Percentiles rank a stretch among this genome's conserved stretches.
These are phyloP conservation scores for Pediacus dermestoides DNA, from an alignment of 2,888 invertebrate genomes.

Conservation along the genomic window DNA sequence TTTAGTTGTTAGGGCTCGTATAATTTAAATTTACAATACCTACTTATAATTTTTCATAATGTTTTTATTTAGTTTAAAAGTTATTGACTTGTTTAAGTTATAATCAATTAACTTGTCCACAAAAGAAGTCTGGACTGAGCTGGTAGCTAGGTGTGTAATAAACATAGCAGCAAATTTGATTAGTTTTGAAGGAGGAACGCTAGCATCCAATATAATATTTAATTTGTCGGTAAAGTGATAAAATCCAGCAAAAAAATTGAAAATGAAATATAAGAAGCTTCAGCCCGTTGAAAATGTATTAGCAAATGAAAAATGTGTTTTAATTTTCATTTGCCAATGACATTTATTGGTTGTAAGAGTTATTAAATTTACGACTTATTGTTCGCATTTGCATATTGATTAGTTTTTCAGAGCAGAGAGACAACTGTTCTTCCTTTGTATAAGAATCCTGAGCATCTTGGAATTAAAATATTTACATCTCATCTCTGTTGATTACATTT, in stretches of 20 bases:
- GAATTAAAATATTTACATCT: constrained; percentile 48
- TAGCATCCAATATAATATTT: too few relatives aligned
- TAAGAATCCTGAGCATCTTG: constrained; percentile 28
- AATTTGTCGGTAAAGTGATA: too few relatives aligned
- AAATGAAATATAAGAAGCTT: constrained; percentile 17
- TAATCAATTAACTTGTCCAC: too few relatives aligned
- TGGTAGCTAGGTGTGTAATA: too few relatives aligned
- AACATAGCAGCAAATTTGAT: too few relatives aligned
- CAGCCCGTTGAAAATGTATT: constrained; percentile 20
- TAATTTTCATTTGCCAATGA: constrained; percentile 28
- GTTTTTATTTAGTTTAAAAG: too few relatives aligned
- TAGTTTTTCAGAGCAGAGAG: constrained; percentile 23
- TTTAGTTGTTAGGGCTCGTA: too few relatives aligned
- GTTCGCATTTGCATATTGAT: constrained; percentile 37
- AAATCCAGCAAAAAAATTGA: constrained; percentile 26
- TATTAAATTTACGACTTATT: constrained; percentile 38
- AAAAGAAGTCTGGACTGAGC: too few relatives aligned
- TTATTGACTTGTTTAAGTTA: too few relatives aligned
- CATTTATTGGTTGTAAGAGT: constrained; percentile 30
- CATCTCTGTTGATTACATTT: constrained; percentile 48
- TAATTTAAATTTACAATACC: too few relatives aligned
- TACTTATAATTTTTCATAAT: too few relatives aligned
- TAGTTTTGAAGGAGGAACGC: too few relatives aligned
- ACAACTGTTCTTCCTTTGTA: constrained; percentile 9
- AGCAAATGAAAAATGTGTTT: constrained; percentile 21